A percentile compares a stretch with the other conserved stretches of the same genome.
These are phyloP conservation scores for Sciurus vulgaris DNA, from an alignment of 2,797 vertebrate species.

Conservation along the genomic window DNA sequence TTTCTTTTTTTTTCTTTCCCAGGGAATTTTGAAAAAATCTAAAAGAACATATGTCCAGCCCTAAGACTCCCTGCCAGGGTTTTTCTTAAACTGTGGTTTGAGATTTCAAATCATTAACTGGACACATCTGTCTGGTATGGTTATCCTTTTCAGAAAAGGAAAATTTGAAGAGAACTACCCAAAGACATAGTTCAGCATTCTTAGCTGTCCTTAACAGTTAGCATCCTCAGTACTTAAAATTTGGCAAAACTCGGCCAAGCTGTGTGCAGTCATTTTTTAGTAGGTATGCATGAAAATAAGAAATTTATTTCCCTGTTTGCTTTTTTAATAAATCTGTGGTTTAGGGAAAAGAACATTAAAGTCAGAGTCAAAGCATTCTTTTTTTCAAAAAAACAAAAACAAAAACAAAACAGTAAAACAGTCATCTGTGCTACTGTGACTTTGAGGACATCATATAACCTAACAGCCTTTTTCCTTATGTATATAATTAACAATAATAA, in stretches of 20 bases:
- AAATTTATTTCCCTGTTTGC: slow-evolving; percentile 43
- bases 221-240: not conserved
- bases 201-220: not conserved
- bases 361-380: slow-evolving; percentile 4
- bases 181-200: not conserved
- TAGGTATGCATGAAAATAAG: not conserved
- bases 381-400: not conserved
- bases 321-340: not conserved
- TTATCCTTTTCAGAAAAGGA: slow-evolving; percentile 36
- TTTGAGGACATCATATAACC: not conserved
- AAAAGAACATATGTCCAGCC: slow-evolving; percentile 72
- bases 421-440: not conserved
- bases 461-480: not conserved
- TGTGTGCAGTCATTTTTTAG: not conserved
- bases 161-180: slow-evolving; percentile 36
- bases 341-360: slow-evolving; percentile 32
- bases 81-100: slow-evolving; percentile 64
- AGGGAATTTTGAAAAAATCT: slow-evolving; percentile 56
- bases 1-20: slow-evolving; percentile 46
- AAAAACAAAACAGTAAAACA: too few species aligned
- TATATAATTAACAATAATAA: not conserved
- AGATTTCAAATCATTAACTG: slow-evolving; percentile 76
- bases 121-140: slow-evolving; percentile 61
- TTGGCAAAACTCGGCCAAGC: not conserved
- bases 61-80: slow-evolving; percentile 65